Percentiles rank a stretch among this genome's conserved stretches.
phyloP scores from a whole-genome alignment of 2,113 vertebrate species.

The Gnathonemus echidnorhynchus region DNA sequence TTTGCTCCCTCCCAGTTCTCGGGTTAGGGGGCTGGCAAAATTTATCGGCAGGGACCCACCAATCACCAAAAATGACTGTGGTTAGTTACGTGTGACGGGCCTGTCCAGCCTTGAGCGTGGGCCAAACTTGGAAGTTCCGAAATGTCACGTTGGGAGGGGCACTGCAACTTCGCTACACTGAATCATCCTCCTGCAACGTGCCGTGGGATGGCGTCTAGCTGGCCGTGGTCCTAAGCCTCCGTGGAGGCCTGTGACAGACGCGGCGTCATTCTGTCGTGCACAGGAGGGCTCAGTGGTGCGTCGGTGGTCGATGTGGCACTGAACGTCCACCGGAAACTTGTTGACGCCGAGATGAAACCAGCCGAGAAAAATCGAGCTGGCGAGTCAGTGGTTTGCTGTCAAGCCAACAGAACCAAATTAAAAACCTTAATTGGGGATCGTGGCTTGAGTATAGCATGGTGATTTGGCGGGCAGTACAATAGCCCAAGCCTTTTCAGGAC shows the following conservation, averaged over 20 bases:
- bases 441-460: not conserved
- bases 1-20: not conserved
- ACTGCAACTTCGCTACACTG: not conserved
- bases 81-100: not conserved
- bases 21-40: not conserved
- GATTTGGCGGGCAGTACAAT: not conserved
- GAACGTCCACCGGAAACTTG: not conserved
- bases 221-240: not conserved
- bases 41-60: not conserved
- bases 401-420: not conserved
- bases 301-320: not conserved
- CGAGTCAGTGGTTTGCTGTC: not conserved
- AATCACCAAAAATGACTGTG: not conserved
- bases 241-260: not conserved
- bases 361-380: not conserved
- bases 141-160: not conserved
- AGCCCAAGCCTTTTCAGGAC: not conserved
- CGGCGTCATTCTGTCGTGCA: not conserved
- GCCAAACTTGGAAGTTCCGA: not conserved
- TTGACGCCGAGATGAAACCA: not conserved
- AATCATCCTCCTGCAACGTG: not conserved
- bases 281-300: not conserved
- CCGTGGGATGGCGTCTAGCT: not conserved
- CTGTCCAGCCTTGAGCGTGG: not conserved
- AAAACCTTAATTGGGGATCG: not conserved